Evolutionary conservation across 2,888 invertebrate species (phyloP), one percentile per base, ranked within the genome.

Genomic region (Sinopyrophorus schimmeli): DNA sequence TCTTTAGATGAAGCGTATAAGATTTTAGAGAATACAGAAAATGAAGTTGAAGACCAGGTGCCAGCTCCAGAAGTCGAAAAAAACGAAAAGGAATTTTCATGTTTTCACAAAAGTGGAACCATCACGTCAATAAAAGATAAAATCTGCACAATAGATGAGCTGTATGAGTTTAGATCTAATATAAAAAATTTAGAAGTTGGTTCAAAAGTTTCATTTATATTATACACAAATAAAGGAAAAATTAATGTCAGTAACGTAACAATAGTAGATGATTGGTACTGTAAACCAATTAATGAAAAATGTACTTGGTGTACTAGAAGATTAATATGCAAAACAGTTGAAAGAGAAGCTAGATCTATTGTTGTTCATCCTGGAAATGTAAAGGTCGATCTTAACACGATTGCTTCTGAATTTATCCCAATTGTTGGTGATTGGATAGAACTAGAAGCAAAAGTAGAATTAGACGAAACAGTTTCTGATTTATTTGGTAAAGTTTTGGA

Each of bases 351-450:
- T 10, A 63, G 78, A 56, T 54, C 64, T 10, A 58, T 76, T 7
- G 59, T 67, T 7, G 75, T 86, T 0, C 78, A 78, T 39, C 78
- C 81, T 6, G 75, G 73, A 58, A 75, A 80, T 43, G 63, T 84
- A n/a, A 75, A 70, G 41, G 74, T 87, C 35, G 77, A 80, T 63
- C 72, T 89, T 34, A 83, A 88, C 64, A 69, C 76, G 32, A 77
- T 86, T 1, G 71, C 76, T 55, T 77, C 82, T 2, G 79, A 79
- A 37, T 85, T 88, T 67, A 68, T 86, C 24, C 88, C 88, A 1
- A 70, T 82, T 10, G 73, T 78, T 53, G 89, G 89, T 1, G 89
- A 89, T 68, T 83, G 84, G 77, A 63, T 89, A 11, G 78, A 80
- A 65, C 62, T 88, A 23, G 77, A 78, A 48, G 82, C 82, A 35